phyloP scores from a whole-genome alignment of 2,888 invertebrate genomes.

The Pharmacophagus antenor region DNA sequence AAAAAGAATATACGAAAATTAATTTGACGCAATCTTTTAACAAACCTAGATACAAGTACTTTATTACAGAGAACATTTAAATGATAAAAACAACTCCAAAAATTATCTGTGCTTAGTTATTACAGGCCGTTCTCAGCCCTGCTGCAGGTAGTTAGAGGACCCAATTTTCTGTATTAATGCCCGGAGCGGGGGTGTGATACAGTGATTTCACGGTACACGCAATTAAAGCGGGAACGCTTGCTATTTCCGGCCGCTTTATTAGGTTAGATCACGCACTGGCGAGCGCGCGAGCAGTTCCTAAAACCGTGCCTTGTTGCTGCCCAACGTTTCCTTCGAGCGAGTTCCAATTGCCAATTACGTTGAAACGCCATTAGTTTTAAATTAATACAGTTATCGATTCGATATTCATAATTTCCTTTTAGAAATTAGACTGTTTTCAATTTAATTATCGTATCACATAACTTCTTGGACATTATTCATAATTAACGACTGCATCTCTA shows the following conservation, averaged over 20 bases:
- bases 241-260: constrained; percentile 29
- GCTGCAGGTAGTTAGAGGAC: constrained; percentile 4
- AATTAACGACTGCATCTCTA: too few relatives aligned
- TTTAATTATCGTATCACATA: neutral
- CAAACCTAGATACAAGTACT: too few relatives aligned
- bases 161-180: constrained; percentile 23
- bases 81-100: neutral
- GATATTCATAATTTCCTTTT: constrained; percentile 1
- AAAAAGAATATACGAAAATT: too few relatives aligned
- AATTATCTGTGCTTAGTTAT: neutral
- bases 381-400: constrained; percentile 4
- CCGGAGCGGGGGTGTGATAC: constrained; percentile 16
- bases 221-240: constrained; percentile 26
- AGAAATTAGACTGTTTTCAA: neutral
- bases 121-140: constrained; percentile 15
- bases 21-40: too few relatives aligned
- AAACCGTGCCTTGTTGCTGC: constrained; percentile 21
- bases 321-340: constrained; percentile 17
- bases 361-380: constrained; percentile 18
- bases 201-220: constrained; percentile 26
- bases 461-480: too few relatives aligned
- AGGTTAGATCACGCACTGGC: constrained; percentile 25
- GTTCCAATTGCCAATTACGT: constrained; percentile 19
- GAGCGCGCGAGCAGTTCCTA: constrained; percentile 24
- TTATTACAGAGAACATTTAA: too few relatives aligned